These are phyloP conservation scores for Branchellion lobata DNA, from an alignment of 2,888 invertebrate species.

Conservation along the genomic window DNA sequence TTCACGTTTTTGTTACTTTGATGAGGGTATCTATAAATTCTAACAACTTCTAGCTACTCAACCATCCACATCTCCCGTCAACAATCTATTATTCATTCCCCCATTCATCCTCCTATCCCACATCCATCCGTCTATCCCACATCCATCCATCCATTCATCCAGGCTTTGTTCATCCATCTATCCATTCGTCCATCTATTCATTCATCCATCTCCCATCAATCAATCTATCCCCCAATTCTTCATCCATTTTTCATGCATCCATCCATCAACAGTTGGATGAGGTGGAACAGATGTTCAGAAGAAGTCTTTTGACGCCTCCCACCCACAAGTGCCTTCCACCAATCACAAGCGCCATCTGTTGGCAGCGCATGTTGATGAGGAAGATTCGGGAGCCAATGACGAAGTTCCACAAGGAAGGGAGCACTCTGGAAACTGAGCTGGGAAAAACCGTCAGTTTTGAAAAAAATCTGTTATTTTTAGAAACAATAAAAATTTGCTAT, in stretches of 20 bases:
- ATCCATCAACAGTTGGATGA: conserved; percentile 69
- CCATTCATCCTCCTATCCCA: neutral
- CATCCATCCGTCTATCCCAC: too few species aligned
- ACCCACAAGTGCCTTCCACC: conserved; percentile 76
- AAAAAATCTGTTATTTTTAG: too few species aligned
- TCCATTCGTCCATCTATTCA: too few species aligned
- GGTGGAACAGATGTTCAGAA: conserved; percentile 60
- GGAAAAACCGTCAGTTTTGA: conserved; percentile 67
- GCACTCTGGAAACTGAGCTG: conserved; percentile 72
- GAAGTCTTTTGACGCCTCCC: conserved; percentile 67
- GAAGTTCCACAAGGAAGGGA: conserved; percentile 75
- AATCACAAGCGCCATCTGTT: conserved; percentile 80
- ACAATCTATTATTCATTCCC: neutral
- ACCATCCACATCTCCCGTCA: neutral
- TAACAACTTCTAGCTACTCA: neutral
- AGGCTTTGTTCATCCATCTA: too few species aligned
- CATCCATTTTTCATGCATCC: too few species aligned
- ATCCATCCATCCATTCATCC: too few species aligned
- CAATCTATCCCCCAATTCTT: too few species aligned
- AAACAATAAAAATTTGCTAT: neutral
- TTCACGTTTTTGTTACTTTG: neutral
- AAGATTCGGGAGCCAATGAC: conserved; percentile 78
- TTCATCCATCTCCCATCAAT: too few species aligned
- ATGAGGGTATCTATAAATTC: neutral
- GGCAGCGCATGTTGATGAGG: conserved; percentile 78